Percentiles rank a stretch among this genome's conserved stretches.
Conservation (phyloP, 2,888 invertebrate species). For the Dusona sp. region DNA sequence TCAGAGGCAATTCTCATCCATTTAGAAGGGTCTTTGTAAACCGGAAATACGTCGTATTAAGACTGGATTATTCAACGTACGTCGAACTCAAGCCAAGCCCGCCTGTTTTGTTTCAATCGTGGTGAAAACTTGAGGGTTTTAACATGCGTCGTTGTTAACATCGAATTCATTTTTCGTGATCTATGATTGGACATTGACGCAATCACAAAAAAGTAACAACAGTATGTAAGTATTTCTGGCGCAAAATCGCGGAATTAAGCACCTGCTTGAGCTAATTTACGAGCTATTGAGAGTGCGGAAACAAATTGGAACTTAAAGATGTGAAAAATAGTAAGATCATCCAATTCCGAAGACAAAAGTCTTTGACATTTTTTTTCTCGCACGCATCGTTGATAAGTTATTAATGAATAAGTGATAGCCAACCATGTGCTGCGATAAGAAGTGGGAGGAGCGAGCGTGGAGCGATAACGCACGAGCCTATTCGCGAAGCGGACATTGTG, state of each 20-base stretch:
- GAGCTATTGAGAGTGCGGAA: background rate
- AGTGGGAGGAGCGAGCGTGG: background rate
- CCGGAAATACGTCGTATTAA: constrained; percentile 84
- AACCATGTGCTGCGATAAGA: background rate
- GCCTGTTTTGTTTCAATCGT: constrained; percentile 71
- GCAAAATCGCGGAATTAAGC: background rate
- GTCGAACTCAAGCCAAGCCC: constrained; percentile 82
- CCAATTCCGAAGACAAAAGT: background rate
- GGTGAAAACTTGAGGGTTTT: constrained; percentile 44
- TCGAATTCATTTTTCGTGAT: constrained; percentile 1
- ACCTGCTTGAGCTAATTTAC: background rate
- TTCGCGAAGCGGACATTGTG: too few species aligned
- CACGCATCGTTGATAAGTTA: background rate
- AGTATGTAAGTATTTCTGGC: background rate
- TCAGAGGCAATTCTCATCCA: constrained; percentile 83
- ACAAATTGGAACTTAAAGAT: background rate
- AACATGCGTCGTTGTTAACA: constrained; percentile 2
- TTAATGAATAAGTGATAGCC: background rate
- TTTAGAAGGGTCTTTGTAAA: constrained; percentile 85
- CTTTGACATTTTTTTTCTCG: background rate
- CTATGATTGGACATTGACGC: constrained; percentile 7
- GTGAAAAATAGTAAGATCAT: background rate
- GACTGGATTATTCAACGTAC: constrained; percentile 83
- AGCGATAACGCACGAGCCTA: too few species aligned
- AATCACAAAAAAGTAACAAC: background rate